A percentile compares a stretch with the other conserved stretches of the same genome.
phyloP scores from a whole-genome alignment of 2,888 invertebrate species.

The Lasiommata megera region DNA sequence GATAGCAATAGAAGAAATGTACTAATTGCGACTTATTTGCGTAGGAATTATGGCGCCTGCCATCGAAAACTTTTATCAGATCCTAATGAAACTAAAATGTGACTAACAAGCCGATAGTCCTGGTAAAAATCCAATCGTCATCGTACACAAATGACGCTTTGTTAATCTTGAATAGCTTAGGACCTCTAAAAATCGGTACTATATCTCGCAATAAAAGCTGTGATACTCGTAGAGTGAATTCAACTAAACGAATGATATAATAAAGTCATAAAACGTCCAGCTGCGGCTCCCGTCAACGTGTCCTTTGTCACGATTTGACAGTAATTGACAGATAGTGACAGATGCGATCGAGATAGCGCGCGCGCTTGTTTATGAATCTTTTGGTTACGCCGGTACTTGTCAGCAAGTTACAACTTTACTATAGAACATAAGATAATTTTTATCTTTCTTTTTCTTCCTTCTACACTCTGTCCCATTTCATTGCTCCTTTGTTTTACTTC shows the following conservation, averaged over 20 bases:
- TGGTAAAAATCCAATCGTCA: too few relatives aligned
- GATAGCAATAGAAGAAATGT: too few relatives aligned
- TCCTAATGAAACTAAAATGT: too few relatives aligned
- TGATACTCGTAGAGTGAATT: neutral
- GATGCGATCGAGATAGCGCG: conserved; percentile 41
- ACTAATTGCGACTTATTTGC: too few relatives aligned
- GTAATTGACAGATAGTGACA: conserved; percentile 48
- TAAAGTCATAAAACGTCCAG: conserved; percentile 36
- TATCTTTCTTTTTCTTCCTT: too few relatives aligned
- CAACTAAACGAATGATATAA: conserved; percentile 28
- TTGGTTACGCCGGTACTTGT: conserved; percentile 31
- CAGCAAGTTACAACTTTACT: neutral
- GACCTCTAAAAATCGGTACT: neutral
- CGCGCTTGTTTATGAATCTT: conserved; percentile 51
- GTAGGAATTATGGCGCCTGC: too few relatives aligned
- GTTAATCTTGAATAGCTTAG: neutral
- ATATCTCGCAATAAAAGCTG: neutral
- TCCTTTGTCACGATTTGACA: conserved; percentile 57
- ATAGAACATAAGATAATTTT: too few relatives aligned
- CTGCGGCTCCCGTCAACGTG: conserved; percentile 32
- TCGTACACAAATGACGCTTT: too few relatives aligned
- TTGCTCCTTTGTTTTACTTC: too few relatives aligned
- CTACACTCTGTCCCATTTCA: too few relatives aligned
- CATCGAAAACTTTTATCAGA: too few relatives aligned
- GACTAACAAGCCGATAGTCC: too few relatives aligned